These are phyloP conservation scores for Pseudococcus longispinus DNA, from an alignment of 2,888 invertebrate genomes.

Conservation along the genomic window DNA sequence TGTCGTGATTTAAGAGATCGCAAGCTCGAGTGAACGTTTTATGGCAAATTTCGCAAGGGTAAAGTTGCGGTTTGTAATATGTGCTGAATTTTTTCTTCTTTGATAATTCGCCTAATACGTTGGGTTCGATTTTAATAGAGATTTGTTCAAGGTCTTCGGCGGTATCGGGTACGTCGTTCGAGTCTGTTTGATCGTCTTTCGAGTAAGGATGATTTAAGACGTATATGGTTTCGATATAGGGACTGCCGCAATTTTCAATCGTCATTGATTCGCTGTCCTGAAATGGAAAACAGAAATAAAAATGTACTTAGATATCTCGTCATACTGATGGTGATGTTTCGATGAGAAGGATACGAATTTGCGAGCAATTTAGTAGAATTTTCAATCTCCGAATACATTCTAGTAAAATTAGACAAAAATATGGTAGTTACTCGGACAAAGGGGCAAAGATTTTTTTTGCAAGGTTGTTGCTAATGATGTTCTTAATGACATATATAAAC, in stretches of 20 bases:
- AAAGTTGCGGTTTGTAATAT: not conserved
- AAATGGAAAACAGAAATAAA: constrained; percentile 6
- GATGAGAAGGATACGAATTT: not conserved
- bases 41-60: not conserved
- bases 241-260: not conserved
- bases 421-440: too few relatives aligned
- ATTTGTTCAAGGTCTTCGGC: not conserved
- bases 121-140: not conserved
- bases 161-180: not conserved
- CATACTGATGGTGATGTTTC: not conserved
- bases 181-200: not conserved
- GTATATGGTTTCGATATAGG: not conserved
- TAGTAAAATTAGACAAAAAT: too few relatives aligned
- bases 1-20: constrained; percentile 8
- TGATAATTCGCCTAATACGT: not conserved
- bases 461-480: too few relatives aligned
- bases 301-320: not conserved
- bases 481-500: too few relatives aligned
- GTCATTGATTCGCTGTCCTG: not conserved
- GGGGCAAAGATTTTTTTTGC: too few relatives aligned
- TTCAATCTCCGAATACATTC: too few relatives aligned
- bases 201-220: not conserved
- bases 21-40: constrained; percentile 30
- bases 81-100: not conserved
- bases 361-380: too few relatives aligned